phyloP scores from a whole-genome alignment of 2,113 vertebrate species.

The Sprattus sprattus region DNA sequence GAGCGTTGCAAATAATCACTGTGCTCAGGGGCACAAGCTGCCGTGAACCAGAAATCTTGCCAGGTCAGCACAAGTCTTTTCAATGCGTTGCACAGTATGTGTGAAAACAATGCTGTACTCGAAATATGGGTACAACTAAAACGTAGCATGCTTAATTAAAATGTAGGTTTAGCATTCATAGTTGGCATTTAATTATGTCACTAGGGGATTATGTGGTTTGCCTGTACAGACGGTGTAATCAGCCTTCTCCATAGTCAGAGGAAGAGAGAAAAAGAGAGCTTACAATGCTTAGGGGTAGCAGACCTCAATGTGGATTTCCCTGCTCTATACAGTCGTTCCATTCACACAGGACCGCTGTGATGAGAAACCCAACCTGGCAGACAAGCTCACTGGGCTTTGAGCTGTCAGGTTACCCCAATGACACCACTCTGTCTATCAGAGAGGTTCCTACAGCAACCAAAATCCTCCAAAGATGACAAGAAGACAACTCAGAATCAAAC shows the following conservation, averaged over 20 bases:
- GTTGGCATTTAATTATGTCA: background rate
- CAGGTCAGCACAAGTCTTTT: background rate
- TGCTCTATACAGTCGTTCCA: background rate
- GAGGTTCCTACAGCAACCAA: background rate
- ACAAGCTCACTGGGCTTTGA: background rate
- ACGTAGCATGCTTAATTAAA: slow-evolving; percentile 4
- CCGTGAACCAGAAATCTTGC: background rate
- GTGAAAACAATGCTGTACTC: background rate
- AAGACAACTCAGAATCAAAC: slow-evolving; percentile 25
- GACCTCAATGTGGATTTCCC: background rate
- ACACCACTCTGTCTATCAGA: background rate
- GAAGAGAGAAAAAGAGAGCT: background rate
- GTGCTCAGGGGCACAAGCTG: background rate
- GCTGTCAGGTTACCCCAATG: background rate
- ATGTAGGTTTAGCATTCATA: slow-evolving; percentile 5
- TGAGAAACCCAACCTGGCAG: background rate
- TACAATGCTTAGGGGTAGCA: background rate
- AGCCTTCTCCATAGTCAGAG: background rate
- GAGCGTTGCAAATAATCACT: background rate
- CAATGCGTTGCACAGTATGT: background rate
- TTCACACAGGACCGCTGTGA: background rate
- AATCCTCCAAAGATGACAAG: background rate
- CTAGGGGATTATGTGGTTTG: background rate
- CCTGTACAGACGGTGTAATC: slow-evolving; percentile 4
- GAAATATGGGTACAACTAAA: background rate